These are phyloP conservation scores for Heterocephalus glaber DNA, from an alignment of 2,113 vertebrate genomes.

Conservation along the genomic window DNA sequence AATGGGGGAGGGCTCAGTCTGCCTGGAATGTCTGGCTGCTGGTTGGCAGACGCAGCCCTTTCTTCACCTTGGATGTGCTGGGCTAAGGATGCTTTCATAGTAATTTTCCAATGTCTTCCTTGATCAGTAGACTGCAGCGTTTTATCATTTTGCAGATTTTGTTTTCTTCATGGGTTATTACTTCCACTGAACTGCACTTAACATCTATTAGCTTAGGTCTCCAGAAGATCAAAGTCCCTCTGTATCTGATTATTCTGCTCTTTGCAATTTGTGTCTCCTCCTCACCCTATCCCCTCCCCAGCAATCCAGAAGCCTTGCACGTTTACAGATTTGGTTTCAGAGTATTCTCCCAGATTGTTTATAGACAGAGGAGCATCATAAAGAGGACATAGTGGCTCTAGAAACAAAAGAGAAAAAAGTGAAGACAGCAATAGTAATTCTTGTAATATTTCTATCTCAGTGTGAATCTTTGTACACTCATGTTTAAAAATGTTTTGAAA, in stretches of 20 bases:
- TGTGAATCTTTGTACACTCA: constrained; percentile 52
- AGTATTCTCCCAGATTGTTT: constrained; percentile 67
- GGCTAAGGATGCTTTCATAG: constrained; percentile 80
- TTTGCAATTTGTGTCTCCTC: constrained; percentile 71
- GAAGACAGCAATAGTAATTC: constrained; percentile 14
- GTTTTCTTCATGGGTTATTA: constrained; percentile 84
- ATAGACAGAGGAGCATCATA: constrained; percentile 73
- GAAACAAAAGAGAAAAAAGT: constrained; percentile 46
- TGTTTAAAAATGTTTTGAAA: constrained; percentile 60
- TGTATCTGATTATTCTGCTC: constrained; percentile 80
- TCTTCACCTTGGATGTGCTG: constrained; percentile 78
- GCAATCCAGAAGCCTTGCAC: constrained; percentile 55
- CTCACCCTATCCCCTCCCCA: neutral
- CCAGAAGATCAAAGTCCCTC: constrained; percentile 82
- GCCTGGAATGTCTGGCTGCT: constrained; percentile 73
- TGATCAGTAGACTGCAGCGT: constrained; percentile 82
- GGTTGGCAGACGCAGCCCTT: constrained; percentile 74
- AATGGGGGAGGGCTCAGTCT: constrained; percentile 66
- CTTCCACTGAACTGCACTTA: constrained; percentile 85
- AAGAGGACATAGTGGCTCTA: constrained; percentile 54
- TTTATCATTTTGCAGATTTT: constrained; percentile 85
- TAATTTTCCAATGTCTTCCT: constrained; percentile 82
- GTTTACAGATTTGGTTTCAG: constrained; percentile 77
- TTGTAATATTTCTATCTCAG: constrained; percentile 52
- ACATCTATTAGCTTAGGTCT: constrained; percentile 82